phyloP scores from a whole-genome alignment of 2,113 vertebrate species.

The Prunella himalayana region DNA sequence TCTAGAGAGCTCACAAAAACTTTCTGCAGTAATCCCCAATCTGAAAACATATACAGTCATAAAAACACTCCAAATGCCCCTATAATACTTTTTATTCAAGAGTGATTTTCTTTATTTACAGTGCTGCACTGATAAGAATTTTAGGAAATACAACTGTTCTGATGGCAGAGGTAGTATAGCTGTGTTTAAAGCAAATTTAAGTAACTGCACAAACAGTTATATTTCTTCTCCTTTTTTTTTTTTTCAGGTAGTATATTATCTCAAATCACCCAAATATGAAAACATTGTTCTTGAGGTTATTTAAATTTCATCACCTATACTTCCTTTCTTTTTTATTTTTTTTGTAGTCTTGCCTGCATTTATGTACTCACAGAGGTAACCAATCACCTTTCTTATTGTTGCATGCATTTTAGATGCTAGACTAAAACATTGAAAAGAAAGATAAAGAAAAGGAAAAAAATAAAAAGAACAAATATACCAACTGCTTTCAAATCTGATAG shows the following conservation, averaged over 20 bases:
- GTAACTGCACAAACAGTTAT: neutral
- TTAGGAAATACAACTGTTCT: neutral
- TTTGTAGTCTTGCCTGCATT: neutral
- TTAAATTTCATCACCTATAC: neutral
- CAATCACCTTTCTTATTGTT: neutral
- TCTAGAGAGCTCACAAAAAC: neutral
- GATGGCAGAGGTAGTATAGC: neutral
- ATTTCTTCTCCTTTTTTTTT: rapidly evolving
- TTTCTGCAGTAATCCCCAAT: neutral
- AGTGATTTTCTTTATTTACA: neutral
- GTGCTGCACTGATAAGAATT: neutral
- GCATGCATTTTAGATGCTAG: neutral
- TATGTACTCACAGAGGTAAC: neutral
- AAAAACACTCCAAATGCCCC: neutral
- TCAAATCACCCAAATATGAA: neutral
- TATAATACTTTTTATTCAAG: neutral
- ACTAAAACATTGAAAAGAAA: neutral
- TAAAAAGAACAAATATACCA: neutral
- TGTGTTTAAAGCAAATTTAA: neutral
- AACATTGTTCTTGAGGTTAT: neutral
- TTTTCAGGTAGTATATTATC: neutral
- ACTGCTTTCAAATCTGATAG: neutral
- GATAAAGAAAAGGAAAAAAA: neutral
- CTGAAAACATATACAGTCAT: neutral
- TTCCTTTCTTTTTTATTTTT: neutral